A percentile compares a stretch with the other conserved stretches of the same genome.
Evolutionary conservation across 2,888 invertebrate species (phyloP).

Genomic region (Euspilapteryx auroguttella): DNA sequence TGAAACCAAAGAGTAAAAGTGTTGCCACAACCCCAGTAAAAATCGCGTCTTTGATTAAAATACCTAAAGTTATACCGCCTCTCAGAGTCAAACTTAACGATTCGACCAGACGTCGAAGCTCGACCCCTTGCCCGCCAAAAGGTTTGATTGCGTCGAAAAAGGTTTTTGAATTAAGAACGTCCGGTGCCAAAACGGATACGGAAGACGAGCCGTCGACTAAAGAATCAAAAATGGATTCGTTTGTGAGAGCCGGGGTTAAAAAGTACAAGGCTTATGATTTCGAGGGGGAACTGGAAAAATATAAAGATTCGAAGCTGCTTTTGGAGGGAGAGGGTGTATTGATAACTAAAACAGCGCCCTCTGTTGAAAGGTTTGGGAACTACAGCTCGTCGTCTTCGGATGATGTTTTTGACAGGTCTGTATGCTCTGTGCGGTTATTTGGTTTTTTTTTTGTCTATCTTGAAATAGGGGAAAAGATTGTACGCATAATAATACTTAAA

Average conservation of each 20-base stretch:
- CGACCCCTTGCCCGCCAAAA: slow-evolving; percentile 23
- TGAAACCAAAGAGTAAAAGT: slow-evolving; percentile 18
- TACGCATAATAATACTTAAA: no score
- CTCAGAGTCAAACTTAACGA: no score
- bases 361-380: slow-evolving; percentile 25
- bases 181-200: slow-evolving; percentile 33
- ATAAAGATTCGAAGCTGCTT: no score
- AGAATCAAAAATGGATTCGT: no score
- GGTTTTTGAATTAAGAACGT: slow-evolving; percentile 21
- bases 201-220: slow-evolving; percentile 43
- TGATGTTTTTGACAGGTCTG: slow-evolving; percentile 11
- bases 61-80: slow-evolving; percentile 14
- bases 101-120: slow-evolving; percentile 32
- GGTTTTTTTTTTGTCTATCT: not conserved
- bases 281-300: no score
- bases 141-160: slow-evolving; percentile 16
- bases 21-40: slow-evolving; percentile 23
- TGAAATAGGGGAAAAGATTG: no score
- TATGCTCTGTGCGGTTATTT: not conserved
- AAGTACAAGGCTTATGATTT: no score
- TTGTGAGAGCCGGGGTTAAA: no score
- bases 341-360: slow-evolving; percentile 45
- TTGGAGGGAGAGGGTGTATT: slow-evolving; percentile 32
- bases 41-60: slow-evolving; percentile 12
- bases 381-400: slow-evolving; percentile 31